These are phyloP conservation scores for Pectinophora gossypiella DNA, from an alignment of 1,140 invertebrate species.

Conservation along the genomic window DNA sequence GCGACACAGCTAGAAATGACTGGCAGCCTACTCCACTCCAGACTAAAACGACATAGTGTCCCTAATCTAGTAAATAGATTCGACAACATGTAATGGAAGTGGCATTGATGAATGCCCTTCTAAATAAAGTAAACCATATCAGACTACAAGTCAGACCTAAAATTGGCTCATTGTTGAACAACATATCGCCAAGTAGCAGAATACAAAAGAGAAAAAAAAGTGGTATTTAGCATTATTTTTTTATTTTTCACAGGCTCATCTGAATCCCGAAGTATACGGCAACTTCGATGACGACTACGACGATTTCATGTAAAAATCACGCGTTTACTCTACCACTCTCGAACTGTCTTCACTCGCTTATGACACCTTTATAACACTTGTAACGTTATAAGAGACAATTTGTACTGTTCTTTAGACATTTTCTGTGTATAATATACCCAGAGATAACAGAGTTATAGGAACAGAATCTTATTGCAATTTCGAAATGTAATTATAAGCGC, in stretches of 20 bases:
- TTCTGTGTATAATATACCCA: not conserved
- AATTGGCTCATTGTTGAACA: too few relatives aligned
- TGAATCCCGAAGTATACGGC: constrained; percentile 57
- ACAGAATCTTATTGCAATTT: not conserved
- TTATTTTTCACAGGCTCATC: constrained; percentile 51
- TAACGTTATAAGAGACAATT: not conserved
- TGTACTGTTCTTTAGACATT: not conserved
- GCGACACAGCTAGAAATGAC: too few relatives aligned
- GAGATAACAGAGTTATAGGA: not conserved
- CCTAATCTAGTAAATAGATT: too few relatives aligned
- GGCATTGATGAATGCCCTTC: too few relatives aligned
- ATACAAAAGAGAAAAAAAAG: not conserved
- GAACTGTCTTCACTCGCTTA: not conserved
- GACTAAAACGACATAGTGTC: too few relatives aligned
- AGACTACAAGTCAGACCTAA: too few relatives aligned
- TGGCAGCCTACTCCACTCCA: too few relatives aligned
- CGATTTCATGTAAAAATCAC: constrained; percentile 53
- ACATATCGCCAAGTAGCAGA: too few relatives aligned
- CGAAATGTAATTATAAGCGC: not conserved
- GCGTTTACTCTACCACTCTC: not conserved
- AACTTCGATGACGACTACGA: constrained; percentile 59
- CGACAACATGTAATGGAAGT: too few relatives aligned
- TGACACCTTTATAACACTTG: not conserved
- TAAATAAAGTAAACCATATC: too few relatives aligned
- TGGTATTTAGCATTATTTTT: not conserved